phyloP scores from a whole-genome alignment of 1,140 invertebrate species.

The Nephila pilipes region DNA sequence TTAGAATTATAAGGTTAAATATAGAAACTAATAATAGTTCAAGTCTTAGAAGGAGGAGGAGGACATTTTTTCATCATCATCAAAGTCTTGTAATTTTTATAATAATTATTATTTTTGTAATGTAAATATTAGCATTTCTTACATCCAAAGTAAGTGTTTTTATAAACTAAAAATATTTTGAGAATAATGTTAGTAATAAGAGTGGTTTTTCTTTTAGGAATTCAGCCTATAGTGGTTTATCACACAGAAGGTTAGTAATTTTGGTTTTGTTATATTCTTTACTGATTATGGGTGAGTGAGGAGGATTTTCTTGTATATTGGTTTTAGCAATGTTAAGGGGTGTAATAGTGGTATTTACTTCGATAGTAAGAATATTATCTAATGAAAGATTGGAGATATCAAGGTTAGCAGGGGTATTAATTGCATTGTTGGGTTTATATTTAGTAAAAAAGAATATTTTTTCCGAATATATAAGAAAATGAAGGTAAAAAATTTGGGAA shows the following conservation, averaged over 20 bases:
- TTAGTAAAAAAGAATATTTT: not conserved
- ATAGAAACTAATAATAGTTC: conserved; percentile 44
- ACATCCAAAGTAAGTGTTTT: conserved; percentile 58
- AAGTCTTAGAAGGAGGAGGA: conserved; percentile 5
- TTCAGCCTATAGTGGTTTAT: not conserved
- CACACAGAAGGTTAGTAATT: not conserved
- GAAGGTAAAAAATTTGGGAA: not conserved
- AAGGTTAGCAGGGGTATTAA: not conserved
- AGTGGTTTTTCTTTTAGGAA: not conserved
- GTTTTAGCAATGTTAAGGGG: conserved; percentile 6
- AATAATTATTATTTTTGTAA: conserved; percentile 10
- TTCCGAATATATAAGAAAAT: not conserved
- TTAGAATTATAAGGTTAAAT: not conserved
- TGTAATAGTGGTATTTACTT: conserved; percentile 42
- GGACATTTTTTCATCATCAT: conserved; percentile 54
- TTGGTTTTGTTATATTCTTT: not conserved
- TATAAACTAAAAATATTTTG: conserved; percentile 39
- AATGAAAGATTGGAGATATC: conserved; percentile 30
- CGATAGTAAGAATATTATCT: not conserved
- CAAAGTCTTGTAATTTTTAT: conserved; percentile 34
- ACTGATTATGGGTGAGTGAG: not conserved
- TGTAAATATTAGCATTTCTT: not conserved
- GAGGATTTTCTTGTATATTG: not conserved
- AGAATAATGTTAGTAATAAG: not conserved
- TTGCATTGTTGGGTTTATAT: not conserved